phyloP scores from a whole-genome alignment of 2,797 vertebrate genomes.

The Todus mexicanus region DNA sequence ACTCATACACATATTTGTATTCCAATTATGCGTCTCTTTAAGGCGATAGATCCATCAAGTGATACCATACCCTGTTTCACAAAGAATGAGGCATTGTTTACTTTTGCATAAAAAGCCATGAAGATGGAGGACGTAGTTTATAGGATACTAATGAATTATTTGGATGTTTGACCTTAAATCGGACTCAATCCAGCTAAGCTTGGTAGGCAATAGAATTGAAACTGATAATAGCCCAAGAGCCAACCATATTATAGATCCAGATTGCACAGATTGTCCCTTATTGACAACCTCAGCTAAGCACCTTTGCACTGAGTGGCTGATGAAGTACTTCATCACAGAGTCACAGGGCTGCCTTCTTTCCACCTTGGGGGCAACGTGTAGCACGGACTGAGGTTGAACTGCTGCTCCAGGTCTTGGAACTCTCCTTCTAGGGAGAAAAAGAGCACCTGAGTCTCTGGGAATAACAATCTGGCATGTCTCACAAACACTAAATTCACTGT shows the following conservation, averaged over 20 bases:
- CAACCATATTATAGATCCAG: neutral
- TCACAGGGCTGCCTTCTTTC: neutral
- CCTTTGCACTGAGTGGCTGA: neutral
- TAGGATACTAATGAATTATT: conserved; percentile 17
- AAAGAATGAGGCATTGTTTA: conserved; percentile 6
- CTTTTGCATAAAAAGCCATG: conserved; percentile 19
- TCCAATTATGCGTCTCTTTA: conserved; percentile 42
- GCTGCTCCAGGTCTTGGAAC: neutral
- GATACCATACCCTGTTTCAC: neutral
- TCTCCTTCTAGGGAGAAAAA: neutral
- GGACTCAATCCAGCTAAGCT: neutral
- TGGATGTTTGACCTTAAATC: conserved; percentile 22
- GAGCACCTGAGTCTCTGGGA: neutral
- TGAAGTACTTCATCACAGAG: neutral
- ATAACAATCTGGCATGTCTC: neutral
- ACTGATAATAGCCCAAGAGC: neutral
- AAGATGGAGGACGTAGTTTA: neutral
- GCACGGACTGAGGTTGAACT: neutral
- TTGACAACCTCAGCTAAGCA: neutral
- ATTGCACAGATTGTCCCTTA: neutral
- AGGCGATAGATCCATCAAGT: conserved; percentile 1
- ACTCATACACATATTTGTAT: conserved; percentile 17
- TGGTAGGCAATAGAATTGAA: neutral
- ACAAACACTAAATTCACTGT: neutral
- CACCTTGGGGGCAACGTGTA: fast-evolving